Conservation (phyloP, 2,113 vertebrate species). For the Corvus cornix region DNA sequence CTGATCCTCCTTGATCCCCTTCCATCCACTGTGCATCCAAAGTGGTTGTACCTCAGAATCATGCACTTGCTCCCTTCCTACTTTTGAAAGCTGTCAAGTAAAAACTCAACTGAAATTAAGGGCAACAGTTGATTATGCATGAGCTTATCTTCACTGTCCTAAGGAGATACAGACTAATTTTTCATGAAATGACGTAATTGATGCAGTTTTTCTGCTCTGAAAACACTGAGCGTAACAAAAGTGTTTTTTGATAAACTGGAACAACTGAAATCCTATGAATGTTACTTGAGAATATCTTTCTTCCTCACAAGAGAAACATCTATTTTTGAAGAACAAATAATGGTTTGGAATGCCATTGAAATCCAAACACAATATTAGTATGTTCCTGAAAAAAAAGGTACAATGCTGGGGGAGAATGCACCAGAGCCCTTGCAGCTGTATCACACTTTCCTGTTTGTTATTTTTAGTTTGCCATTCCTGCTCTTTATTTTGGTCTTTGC, state of each 20-base stretch:
- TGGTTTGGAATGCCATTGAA: conserved; percentile 74
- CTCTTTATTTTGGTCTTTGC: conserved; percentile 81
- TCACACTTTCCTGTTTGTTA: conserved; percentile 76
- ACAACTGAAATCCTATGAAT: background rate
- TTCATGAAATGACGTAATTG: background rate
- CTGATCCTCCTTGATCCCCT: background rate
- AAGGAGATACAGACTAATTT: background rate
- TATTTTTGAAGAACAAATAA: conserved; percentile 79
- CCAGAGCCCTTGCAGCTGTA: conserved; percentile 66
- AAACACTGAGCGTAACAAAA: background rate
- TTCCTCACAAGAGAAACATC: conserved; percentile 57
- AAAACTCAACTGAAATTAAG: background rate
- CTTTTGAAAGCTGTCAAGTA: background rate
- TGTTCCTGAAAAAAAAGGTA: conserved; percentile 67
- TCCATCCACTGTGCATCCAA: background rate
- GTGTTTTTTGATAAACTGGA: background rate
- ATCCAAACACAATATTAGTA: conserved; percentile 76
- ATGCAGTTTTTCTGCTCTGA: background rate
- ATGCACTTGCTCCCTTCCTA: background rate
- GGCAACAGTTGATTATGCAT: background rate
- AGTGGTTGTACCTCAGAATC: background rate
- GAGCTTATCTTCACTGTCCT: background rate
- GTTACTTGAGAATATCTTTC: conserved; percentile 50
- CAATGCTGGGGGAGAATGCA: conserved; percentile 70
- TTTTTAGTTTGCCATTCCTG: conserved; percentile 83